Conservation (phyloP, 2,888 invertebrate genomes). For the Poecilus cupreus region DNA sequence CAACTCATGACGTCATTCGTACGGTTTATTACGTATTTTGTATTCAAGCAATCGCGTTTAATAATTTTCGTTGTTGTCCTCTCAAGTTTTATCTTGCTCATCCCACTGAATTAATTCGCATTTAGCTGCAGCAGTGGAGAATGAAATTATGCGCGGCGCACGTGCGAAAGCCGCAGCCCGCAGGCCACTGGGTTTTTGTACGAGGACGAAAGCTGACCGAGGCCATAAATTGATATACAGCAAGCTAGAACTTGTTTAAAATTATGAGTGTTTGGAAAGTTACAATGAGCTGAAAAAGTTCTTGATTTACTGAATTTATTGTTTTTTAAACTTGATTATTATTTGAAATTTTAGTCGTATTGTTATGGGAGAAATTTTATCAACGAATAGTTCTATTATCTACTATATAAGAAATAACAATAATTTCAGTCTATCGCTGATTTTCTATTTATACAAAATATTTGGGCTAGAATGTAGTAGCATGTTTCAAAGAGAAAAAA, state of each 20-base stretch:
- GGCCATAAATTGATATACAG: not conserved
- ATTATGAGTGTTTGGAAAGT: not conserved
- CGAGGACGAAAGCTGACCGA: not conserved
- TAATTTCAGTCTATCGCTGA: too few relatives aligned
- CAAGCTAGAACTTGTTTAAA: not conserved
- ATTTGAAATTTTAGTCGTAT: too few relatives aligned
- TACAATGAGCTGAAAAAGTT: not conserved
- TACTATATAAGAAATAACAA: too few relatives aligned
- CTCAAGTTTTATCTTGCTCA: slow-evolving; percentile 42
- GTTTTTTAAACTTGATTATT: too few relatives aligned
- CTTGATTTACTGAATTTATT: too few relatives aligned
- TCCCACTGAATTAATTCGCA: slow-evolving; percentile 46
- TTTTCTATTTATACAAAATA: too few relatives aligned
- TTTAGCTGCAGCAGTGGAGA: slow-evolving; percentile 36
- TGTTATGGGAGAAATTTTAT: too few relatives aligned
- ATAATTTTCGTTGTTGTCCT: slow-evolving; percentile 46
- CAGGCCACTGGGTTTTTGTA: not conserved
- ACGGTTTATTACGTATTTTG: slow-evolving; percentile 40
- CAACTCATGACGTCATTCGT: not conserved
- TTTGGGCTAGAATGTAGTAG: too few relatives aligned
- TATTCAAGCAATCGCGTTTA: slow-evolving; percentile 42
- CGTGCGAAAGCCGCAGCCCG: slow-evolving; percentile 19
- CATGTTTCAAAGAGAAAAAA: too few relatives aligned
- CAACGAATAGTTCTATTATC: too few relatives aligned
- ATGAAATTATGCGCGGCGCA: slow-evolving; percentile 11